Evolutionary conservation across 2,797 vertebrate species (phyloP), one percentile per base, ranked within the genome.

Genomic region (Octomys mimax): DNA sequence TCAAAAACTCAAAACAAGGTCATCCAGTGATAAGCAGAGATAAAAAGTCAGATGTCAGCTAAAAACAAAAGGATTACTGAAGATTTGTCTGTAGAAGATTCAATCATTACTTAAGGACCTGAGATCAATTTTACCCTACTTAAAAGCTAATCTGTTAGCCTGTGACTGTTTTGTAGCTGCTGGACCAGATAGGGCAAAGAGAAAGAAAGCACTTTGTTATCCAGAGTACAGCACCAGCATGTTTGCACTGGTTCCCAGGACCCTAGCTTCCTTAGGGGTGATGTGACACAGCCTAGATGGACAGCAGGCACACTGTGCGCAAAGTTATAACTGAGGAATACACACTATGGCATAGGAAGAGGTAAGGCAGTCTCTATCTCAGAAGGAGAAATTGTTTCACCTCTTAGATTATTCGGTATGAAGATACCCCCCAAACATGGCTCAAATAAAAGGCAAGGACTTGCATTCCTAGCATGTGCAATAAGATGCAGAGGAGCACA

Each of bases 51-150:
- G 8, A 82, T 42, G 54, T 90, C 21, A 70, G 4, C 81, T 59
- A 54, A 85, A 89, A 64, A 52, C 11, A 70, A 14, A 75, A 33
- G 42, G 42, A 90, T 87, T 81, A 70, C 10, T 86, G 61, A 82
- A 79, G 19, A 73, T 64, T 18, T 61, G 33, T 28, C n/a, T 88
- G 71, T 70, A 57, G 16, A 75, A 82, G n/a, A 75, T 28, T 79
- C n/a, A 81, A 31, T 33, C 2, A 18, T 73, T 71, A 91, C 22
- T 61, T 12, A 71, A 10, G 28, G 31, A 31, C 64, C 71, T 92
- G 42, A 87, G 64, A 91, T 89, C 75, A 22, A 61, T 66, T 95
- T 91, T 94, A 70, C 11, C 2, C 54, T 82, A 70, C 16, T 71
- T 68, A 82, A 22, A 66, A 85, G 71, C 12, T 85, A 85, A 91